Conservation (phyloP, 2,888 invertebrate species). For the Oscheius sp. region DNA sequence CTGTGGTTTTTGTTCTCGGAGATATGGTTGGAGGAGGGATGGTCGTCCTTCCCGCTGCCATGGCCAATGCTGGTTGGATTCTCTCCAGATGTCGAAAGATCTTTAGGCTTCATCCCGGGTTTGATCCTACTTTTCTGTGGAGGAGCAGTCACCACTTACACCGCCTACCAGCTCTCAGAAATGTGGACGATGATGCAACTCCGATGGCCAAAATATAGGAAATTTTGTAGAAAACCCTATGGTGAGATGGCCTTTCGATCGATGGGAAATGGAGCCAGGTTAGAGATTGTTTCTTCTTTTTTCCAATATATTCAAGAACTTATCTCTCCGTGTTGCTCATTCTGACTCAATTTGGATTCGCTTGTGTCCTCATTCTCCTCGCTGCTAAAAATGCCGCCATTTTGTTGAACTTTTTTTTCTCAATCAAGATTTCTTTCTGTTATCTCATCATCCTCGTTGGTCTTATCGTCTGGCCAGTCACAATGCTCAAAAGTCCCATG, state of each 20-base stretch:
- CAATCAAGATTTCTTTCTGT: constrained; percentile 40
- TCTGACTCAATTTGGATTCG: constrained; percentile 47
- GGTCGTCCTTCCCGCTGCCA: constrained; percentile 42
- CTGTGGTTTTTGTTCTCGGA: constrained; percentile 43
- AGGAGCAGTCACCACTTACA: constrained; percentile 35
- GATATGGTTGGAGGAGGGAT: constrained; percentile 51
- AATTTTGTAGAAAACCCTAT: constrained; percentile 45
- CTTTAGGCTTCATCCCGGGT: constrained; percentile 35
- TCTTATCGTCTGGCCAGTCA: constrained; percentile 43
- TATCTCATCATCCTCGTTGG: constrained; percentile 47
- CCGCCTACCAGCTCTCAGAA: constrained; percentile 39
- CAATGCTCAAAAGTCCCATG: constrained; percentile 51
- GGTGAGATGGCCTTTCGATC: constrained; percentile 48
- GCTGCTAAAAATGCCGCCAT: constrained; percentile 49
- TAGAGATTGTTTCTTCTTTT: neutral
- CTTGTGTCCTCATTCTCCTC: constrained; percentile 41
- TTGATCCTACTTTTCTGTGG: constrained; percentile 34
- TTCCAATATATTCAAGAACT: neutral
- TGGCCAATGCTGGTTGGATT: constrained; percentile 34
- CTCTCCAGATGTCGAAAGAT: neutral
- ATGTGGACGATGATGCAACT: constrained; percentile 50
- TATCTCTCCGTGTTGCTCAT: constrained; percentile 42
- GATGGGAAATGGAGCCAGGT: constrained; percentile 41
- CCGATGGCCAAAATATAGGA: constrained; percentile 37
- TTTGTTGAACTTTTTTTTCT: constrained; percentile 47